These are phyloP conservation scores for Phragmatobia fuliginosa DNA, from an alignment of 2,888 invertebrate genomes.

Conservation along the genomic window DNA sequence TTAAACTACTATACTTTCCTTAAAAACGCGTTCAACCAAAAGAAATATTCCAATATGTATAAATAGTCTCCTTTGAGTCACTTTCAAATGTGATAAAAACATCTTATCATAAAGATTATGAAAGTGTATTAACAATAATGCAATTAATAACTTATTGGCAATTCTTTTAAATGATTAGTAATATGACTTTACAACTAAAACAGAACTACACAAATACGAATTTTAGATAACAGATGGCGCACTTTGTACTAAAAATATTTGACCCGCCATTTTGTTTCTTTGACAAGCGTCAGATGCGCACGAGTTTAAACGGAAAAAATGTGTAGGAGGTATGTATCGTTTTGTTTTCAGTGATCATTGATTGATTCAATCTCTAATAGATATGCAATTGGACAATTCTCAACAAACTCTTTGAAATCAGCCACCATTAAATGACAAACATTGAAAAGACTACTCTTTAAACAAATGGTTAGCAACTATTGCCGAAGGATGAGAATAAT, in stretches of 20 bases:
- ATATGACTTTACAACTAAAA: background rate
- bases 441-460: no score
- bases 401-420: no score
- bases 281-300: background rate
- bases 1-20: background rate
- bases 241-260: background rate
- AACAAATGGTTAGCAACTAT: background rate
- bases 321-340: background rate
- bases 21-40: no score
- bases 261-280: background rate
- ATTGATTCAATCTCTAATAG: background rate
- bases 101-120: background rate
- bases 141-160: background rate
- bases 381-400: background rate
- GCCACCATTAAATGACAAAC: background rate
- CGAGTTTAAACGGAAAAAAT: background rate
- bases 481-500: background rate
- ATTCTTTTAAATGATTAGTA: background rate
- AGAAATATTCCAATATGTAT: background rate
- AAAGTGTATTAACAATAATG: background rate
- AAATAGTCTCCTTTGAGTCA: background rate
- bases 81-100: background rate
- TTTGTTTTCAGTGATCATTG: background rate
- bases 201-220: background rate
- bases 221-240: background rate